Conservation (phyloP, 2,888 invertebrate genomes). For the Molorchus minor region DNA sequence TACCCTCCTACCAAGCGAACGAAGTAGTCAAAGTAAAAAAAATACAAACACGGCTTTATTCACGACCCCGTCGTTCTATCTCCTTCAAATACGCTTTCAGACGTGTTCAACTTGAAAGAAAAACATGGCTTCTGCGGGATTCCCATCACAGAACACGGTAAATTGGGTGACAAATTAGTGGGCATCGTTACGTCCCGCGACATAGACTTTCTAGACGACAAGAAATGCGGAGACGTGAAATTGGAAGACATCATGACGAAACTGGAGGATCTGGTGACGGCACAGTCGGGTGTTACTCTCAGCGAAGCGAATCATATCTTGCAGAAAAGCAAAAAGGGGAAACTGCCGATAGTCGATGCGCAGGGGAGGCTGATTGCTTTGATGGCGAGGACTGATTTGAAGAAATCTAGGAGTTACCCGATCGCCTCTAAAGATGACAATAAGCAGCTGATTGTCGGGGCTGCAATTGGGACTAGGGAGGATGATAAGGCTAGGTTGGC, state of each 20-base stretch:
- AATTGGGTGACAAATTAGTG: constrained; percentile 89
- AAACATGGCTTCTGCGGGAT: constrained; percentile 95
- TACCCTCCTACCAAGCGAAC: constrained; percentile 91
- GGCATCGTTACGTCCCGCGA: constrained; percentile 98
- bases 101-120: constrained; percentile 90
- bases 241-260: constrained; percentile 86
- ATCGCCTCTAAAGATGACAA: constrained; percentile 98
- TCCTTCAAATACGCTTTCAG: constrained; percentile 84
- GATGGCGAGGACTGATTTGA: constrained; percentile 97
- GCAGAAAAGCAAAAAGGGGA: constrained; percentile 97
- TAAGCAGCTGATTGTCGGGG: constrained; percentile 91
- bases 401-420: constrained; percentile 96
- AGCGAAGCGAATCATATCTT: constrained; percentile 93
- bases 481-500: constrained; percentile 84
- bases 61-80: constrained; percentile 94
- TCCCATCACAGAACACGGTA: constrained; percentile 94
- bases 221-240: constrained; percentile 71
- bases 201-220: constrained; percentile 72
- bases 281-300: constrained; percentile 88
- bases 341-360: constrained; percentile 85
- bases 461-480: constrained; percentile 90
- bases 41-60: constrained; percentile 99
- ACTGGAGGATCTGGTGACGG: constrained; percentile 85
- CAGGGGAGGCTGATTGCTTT: constrained; percentile 90
- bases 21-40: constrained; percentile 97